Evolutionary conservation across 2,113 vertebrate genomes (phyloP).

Genomic region (Baryphthengus martii): DNA sequence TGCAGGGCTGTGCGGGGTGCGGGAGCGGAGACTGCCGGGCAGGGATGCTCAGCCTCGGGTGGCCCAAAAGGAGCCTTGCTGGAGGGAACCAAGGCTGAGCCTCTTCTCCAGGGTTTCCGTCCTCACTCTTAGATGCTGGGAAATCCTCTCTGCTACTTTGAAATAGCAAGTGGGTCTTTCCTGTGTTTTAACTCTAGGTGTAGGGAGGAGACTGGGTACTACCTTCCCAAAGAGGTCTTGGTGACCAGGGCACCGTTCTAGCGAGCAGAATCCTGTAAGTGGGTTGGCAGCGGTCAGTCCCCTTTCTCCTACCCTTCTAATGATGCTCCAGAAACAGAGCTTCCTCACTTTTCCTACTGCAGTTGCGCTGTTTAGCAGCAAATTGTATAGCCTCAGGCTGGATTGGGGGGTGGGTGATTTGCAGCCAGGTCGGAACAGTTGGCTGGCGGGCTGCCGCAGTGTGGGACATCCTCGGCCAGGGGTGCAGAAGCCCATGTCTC

Average conservation of each 20-base stretch:
- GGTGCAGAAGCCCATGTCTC: neutral
- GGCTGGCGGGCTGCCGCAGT: fast-evolving
- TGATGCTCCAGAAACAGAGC: neutral
- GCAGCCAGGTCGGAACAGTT: neutral
- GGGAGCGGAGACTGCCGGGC: neutral
- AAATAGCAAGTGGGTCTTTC: neutral
- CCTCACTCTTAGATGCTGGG: neutral
- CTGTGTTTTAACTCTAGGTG: neutral
- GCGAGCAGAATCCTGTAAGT: neutral
- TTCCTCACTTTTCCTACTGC: neutral
- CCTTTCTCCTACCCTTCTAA: neutral
- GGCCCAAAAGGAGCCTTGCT: neutral
- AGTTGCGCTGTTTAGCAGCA: neutral
- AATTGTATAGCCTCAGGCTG: neutral
- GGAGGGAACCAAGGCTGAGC: neutral
- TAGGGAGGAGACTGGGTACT: neutral
- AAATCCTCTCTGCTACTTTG: neutral
- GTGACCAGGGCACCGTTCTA: neutral
- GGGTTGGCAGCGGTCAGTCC: fast-evolving
- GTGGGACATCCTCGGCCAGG: neutral
- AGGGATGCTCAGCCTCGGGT: neutral
- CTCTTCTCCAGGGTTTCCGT: neutral
- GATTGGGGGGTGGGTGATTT: neutral
- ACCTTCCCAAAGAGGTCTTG: neutral
- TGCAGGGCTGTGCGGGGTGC: neutral